phyloP scores from a whole-genome alignment of 2,797 vertebrate species.

The Spea hammondii region DNA sequence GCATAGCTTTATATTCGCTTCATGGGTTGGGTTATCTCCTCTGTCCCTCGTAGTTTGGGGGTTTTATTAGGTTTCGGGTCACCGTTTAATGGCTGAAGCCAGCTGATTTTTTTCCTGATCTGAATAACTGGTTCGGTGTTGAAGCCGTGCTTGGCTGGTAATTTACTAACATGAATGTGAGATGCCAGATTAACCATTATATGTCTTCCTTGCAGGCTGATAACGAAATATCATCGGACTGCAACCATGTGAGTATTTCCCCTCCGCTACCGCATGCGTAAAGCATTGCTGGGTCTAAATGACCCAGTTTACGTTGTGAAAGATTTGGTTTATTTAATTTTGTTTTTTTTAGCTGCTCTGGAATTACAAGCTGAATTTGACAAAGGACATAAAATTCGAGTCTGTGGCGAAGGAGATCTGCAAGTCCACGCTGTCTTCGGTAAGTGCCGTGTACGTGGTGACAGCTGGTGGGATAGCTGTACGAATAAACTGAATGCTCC shows the following conservation, averaged over 20 bases:
- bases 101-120: too few species aligned
- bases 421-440: conserved; percentile 85
- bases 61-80: too few species aligned
- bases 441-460: conserved; percentile 56
- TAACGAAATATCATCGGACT: conserved; percentile 89
- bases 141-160: too few species aligned
- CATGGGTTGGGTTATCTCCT: too few species aligned
- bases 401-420: conserved; percentile 91
- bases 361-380: conserved; percentile 94
- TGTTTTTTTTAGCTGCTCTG: conserved; percentile 76
- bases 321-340: too few species aligned
- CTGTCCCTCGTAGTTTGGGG: too few species aligned
- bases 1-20: too few species aligned
- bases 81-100: too few species aligned
- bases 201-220: conserved; percentile 72
- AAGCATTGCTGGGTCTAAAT: neutral
- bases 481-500: too few species aligned
- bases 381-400: conserved; percentile 92
- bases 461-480: conserved; percentile 15
- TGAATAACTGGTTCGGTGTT: too few species aligned
- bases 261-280: neutral
- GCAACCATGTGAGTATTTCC: conserved; percentile 91
- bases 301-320: too few species aligned
- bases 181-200: neutral
- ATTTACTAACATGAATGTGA: too few species aligned